Conservation (phyloP, 2,113 vertebrate species). For the Anoplopoma fimbria region DNA sequence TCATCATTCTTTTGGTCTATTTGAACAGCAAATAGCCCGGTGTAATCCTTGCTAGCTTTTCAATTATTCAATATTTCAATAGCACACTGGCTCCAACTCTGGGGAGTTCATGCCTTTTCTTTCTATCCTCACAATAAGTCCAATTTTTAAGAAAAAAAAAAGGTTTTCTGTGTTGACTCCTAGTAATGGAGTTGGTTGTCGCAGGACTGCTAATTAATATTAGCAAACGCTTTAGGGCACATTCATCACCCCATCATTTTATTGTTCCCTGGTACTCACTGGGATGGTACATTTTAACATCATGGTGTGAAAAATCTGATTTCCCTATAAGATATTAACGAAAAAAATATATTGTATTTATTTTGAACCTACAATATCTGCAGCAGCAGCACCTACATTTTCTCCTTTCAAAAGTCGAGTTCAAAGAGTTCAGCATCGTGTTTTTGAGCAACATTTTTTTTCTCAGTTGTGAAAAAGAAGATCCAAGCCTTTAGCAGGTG, state of each 20-base stretch:
- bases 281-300: not conserved
- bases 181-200: not conserved
- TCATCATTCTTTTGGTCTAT: not conserved
- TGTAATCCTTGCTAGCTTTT: not conserved
- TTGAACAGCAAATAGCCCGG: not conserved
- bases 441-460: slow-evolving; percentile 25
- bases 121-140: not conserved
- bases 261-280: not conserved
- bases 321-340: not conserved
- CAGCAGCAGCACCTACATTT: slow-evolving; percentile 1
- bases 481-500: not conserved
- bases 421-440: slow-evolving; percentile 8
- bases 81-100: not conserved
- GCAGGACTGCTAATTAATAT: slow-evolving; percentile 1
- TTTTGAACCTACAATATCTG: not conserved
- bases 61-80: not conserved
- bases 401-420: slow-evolving; percentile 19
- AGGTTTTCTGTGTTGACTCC: not conserved
- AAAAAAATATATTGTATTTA: not conserved
- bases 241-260: not conserved
- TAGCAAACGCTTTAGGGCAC: not conserved
- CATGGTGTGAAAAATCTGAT: not conserved
- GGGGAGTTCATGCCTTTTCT: not conserved
- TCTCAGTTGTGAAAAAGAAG: not conserved
- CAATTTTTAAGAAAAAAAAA: not conserved